Conservation (phyloP, 2,888 invertebrate species). For the Torymus texanus region DNA sequence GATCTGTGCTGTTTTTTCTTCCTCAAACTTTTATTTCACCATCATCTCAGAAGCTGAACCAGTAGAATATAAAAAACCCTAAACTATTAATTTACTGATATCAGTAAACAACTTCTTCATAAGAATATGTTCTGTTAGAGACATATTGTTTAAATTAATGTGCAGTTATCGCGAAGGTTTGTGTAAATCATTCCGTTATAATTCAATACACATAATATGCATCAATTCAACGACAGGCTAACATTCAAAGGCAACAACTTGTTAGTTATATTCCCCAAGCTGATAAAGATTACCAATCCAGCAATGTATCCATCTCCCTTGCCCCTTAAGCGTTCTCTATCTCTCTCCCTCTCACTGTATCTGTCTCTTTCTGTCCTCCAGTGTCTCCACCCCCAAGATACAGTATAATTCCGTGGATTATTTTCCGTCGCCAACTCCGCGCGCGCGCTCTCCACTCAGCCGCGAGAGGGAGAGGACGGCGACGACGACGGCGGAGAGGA, state of each 20-base stretch:
- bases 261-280: not conserved
- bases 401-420: slow-evolving; percentile 37
- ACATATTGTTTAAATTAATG: not conserved
- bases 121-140: too few relatives aligned
- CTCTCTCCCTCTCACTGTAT: not conserved
- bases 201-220: not conserved
- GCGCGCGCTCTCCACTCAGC: not conserved
- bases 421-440: slow-evolving; percentile 26
- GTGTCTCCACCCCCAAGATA: not conserved
- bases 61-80: too few relatives aligned
- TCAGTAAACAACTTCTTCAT: too few relatives aligned
- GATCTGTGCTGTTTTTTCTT: too few relatives aligned
- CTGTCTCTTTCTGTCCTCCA: slow-evolving; percentile 1
- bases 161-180: not conserved
- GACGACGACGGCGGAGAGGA: not conserved
- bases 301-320: not conserved
- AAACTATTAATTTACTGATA: too few relatives aligned
- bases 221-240: not conserved
- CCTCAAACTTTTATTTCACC: too few relatives aligned
- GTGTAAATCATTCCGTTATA: not conserved
- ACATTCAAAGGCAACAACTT: not conserved
- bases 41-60: too few relatives aligned
- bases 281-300: slow-evolving; percentile 20
- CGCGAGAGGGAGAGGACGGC: not conserved
- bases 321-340: not conserved